Percentiles rank a stretch among this genome's conserved stretches.
phyloP scores from a whole-genome alignment of 37 sponge, comb jelly and placozoan species.

The Halisarca cf. caerulea region DNA sequence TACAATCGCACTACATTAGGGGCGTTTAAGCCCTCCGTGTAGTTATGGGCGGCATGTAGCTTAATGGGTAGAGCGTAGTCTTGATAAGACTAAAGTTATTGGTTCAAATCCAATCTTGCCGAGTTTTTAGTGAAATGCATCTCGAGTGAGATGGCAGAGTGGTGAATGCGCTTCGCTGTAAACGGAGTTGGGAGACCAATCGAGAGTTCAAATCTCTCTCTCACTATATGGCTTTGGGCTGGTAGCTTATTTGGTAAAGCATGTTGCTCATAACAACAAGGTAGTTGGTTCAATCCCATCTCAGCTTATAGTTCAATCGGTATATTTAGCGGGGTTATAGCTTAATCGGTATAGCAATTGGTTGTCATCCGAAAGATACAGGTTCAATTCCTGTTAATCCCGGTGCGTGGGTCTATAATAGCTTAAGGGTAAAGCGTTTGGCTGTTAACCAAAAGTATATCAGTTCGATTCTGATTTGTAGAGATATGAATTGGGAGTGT shows the following conservation, averaged over 20 bases:
- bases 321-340: background rate
- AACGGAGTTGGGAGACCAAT: conserved; percentile 35
- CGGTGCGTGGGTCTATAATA: conserved; percentile 24
- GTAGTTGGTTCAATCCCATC: conserved; percentile 43
- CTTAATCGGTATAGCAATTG: conserved; percentile 15
- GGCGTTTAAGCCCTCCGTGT: too few species aligned
- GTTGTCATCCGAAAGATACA: background rate
- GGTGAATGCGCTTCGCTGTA: conserved; percentile 60
- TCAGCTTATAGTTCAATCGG: conserved; percentile 4
- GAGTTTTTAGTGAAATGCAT: background rate
- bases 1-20: conserved; percentile 65
- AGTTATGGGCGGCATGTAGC: conserved; percentile 21
- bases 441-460: conserved; percentile 52
- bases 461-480: conserved; percentile 28
- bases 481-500: conserved; percentile 27
- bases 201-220: conserved; percentile 46
- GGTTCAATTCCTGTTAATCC: conserved; percentile 25
- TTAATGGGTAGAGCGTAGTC: conserved; percentile 50
- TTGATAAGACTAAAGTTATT: conserved; percentile 55
- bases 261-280: conserved; percentile 22
- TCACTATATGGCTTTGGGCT: conserved; percentile 25
- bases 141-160: conserved; percentile 45
- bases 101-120: conserved; percentile 50
- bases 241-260: conserved; percentile 33
- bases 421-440: conserved; percentile 69